A percentile compares a stretch with the other conserved stretches of the same genome.
These are phyloP conservation scores for Rhea americana DNA, from an alignment of 2,113 vertebrate genomes.

Conservation along the genomic window DNA sequence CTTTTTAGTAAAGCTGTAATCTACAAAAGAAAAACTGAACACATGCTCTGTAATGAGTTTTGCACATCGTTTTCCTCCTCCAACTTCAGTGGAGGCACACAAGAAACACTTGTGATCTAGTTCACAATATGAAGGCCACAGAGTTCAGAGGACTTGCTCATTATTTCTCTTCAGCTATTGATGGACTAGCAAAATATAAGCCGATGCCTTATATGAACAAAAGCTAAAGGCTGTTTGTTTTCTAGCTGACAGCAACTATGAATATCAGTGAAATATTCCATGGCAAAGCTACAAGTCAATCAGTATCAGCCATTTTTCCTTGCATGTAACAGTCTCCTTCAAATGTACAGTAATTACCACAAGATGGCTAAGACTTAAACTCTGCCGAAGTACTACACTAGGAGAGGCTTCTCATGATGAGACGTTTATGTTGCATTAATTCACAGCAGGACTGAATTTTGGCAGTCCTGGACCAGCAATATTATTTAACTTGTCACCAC, in stretches of 20 bases:
- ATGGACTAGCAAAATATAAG: neutral
- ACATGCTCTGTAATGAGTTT: neutral
- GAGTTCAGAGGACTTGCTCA: neutral
- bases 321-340: neutral
- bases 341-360: neutral
- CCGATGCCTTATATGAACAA: conserved; percentile 16
- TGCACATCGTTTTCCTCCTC: neutral
- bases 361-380: neutral
- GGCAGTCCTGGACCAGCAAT: conserved; percentile 5
- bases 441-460: conserved; percentile 30
- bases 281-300: neutral
- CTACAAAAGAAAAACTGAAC: neutral
- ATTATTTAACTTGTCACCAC: conserved; percentile 27
- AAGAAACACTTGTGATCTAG: accelerated
- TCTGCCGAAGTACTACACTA: neutral
- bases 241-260: neutral
- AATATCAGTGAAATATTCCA: neutral
- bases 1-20: neutral
- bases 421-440: conserved; percentile 22
- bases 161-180: neutral
- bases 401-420: neutral
- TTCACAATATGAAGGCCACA: neutral
- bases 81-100: neutral
- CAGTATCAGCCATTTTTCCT: neutral
- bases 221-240: neutral